phyloP scores from a whole-genome alignment of 2,113 vertebrate genomes.

The Butorides virescens region DNA sequence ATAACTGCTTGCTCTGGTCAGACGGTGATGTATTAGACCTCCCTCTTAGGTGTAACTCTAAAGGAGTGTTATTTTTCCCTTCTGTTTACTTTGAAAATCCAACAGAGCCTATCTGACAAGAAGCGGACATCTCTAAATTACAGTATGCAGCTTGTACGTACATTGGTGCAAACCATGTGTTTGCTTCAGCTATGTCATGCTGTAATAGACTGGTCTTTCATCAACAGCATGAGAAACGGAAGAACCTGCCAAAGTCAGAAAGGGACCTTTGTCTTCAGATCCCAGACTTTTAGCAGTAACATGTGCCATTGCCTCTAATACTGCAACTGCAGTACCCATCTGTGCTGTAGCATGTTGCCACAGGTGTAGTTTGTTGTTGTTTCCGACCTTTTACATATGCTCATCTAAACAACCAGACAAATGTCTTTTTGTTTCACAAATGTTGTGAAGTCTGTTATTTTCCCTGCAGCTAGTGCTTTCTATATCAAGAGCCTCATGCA shows the following conservation, averaged over 20 bases:
- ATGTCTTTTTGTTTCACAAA: conserved; percentile 53
- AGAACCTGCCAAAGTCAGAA: neutral
- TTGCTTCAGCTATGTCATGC: neutral
- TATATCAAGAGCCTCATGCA: conserved; percentile 25
- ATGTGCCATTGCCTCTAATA: neutral
- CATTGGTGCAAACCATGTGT: neutral
- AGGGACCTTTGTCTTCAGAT: neutral
- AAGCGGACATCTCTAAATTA: neutral
- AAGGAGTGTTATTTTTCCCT: neutral
- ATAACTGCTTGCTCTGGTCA: neutral
- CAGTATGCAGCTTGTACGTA: neutral
- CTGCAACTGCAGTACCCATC: neutral
- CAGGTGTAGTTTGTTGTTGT: conserved; percentile 67
- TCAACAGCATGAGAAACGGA: neutral
- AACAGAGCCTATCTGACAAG: neutral
- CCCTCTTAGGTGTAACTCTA: neutral
- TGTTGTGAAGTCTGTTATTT: conserved; percentile 42
- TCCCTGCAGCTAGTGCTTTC: conserved; percentile 27
- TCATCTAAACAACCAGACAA: conserved; percentile 58
- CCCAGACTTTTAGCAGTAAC: neutral
- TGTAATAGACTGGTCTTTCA: neutral
- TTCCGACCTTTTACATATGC: conserved; percentile 63
- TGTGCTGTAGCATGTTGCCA: conserved; percentile 48
- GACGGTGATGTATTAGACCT: neutral
- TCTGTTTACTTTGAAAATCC: conserved; percentile 48